A percentile compares a stretch with the other conserved stretches of the same genome.
These are phyloP conservation scores for Liolophura sinensis DNA, from an alignment of 1,140 invertebrate genomes.

Conservation along the genomic window DNA sequence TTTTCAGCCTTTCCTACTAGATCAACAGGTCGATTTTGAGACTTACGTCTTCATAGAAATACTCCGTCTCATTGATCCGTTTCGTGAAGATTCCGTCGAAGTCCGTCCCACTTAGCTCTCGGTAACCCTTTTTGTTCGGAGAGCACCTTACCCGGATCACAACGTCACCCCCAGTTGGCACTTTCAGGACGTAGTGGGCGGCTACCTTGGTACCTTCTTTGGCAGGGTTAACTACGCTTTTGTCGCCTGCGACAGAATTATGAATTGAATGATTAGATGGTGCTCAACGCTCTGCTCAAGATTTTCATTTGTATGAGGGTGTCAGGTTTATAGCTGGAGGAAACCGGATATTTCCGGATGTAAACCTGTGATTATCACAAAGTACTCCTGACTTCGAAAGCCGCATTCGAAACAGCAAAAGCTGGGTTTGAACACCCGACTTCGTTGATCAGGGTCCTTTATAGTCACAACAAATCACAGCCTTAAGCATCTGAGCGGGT, in stretches of 20 bases:
- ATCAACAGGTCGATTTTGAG: not conserved
- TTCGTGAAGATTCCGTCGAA: slow-evolving; percentile 47
- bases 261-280: not conserved
- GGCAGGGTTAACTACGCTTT: slow-evolving; percentile 46
- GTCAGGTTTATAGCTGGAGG: no score
- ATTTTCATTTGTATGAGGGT: no score
- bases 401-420: no score
- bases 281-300: no score
- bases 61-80: slow-evolving; percentile 49
- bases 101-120: slow-evolving; percentile 4
- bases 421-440: no score
- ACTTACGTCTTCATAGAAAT: slow-evolving; percentile 51
- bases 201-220: slow-evolving; percentile 57
- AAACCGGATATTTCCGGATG: no score
- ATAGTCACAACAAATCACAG: no score
- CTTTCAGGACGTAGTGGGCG: slow-evolving; percentile 46
- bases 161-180: slow-evolving; percentile 40
- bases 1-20: no score
- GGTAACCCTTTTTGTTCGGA: not conserved
- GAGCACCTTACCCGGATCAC: slow-evolving; percentile 37
- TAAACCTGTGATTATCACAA: no score
- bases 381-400: no score
- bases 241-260: slow-evolving; percentile 31
- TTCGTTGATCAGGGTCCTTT: no score
- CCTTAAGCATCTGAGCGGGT: no score